These are phyloP conservation scores for Boulengeromyrus knoepffleri DNA, from an alignment of 2,113 vertebrate species.

Conservation along the genomic window DNA sequence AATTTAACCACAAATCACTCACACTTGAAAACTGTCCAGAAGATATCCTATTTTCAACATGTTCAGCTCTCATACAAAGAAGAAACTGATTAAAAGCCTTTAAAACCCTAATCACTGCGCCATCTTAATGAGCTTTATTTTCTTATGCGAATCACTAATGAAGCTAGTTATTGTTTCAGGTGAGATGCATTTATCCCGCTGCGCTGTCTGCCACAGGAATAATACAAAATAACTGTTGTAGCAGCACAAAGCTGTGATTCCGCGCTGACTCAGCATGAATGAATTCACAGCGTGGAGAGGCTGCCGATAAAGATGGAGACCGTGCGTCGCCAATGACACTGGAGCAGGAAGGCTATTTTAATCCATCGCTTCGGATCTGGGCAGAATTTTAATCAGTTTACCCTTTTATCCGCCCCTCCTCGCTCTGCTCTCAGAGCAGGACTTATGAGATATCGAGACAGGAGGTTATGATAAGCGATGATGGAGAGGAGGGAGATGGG, in stretches of 20 bases:
- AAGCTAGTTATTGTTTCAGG: neutral
- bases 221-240: neutral
- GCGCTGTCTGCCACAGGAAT: neutral
- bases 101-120: neutral
- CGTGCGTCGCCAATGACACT: conserved; percentile 1
- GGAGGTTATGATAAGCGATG: neutral
- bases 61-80: neutral
- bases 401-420: conserved; percentile 11
- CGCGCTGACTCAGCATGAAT: neutral
- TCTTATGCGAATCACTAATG: neutral
- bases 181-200: neutral
- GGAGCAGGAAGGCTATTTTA: conserved; percentile 22
- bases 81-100: neutral
- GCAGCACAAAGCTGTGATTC: neutral
- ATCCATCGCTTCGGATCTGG: conserved; percentile 20
- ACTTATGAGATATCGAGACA: neutral
- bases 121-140: neutral
- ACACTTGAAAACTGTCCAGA: neutral
- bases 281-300: conserved; percentile 5
- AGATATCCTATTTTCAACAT: neutral
- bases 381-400: conserved; percentile 32
- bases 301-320: conserved; percentile 29
- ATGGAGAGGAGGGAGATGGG: neutral
- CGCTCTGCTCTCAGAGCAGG: neutral
- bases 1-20: neutral